A percentile compares a stretch with the other conserved stretches of the same genome.
These are phyloP conservation scores for Platycercus adscitus DNA, from an alignment of 2,113 vertebrate species.

Conservation along the genomic window DNA sequence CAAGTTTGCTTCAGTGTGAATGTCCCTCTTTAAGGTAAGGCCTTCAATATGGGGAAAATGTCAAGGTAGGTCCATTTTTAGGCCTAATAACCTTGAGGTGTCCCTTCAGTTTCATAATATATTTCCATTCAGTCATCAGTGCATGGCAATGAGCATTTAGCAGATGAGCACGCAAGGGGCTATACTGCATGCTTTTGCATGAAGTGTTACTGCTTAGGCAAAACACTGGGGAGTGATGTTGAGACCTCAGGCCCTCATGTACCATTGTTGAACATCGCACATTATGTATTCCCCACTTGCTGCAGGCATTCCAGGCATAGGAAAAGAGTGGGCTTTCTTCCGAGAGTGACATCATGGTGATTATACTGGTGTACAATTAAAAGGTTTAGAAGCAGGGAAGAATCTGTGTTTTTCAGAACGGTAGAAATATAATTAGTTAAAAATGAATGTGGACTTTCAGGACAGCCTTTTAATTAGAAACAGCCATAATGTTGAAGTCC, in stretches of 20 bases:
- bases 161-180: slow-evolving; percentile 55
- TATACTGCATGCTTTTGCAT: slow-evolving; percentile 80
- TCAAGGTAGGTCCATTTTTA: slow-evolving; percentile 83
- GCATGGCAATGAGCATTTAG: slow-evolving; percentile 77
- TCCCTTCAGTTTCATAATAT: slow-evolving; percentile 76
- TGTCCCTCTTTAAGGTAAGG: slow-evolving; percentile 85
- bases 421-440: neutral
- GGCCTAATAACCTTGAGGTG: slow-evolving; percentile 75
- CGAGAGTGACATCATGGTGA: rapidly evolving
- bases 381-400: neutral
- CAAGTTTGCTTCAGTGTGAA: slow-evolving; percentile 87
- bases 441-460: neutral
- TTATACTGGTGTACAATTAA: neutral
- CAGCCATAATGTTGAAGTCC: neutral
- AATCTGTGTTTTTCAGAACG: neutral
- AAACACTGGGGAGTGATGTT: slow-evolving; percentile 65
- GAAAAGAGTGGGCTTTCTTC: neutral
- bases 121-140: slow-evolving; percentile 80
- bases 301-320: slow-evolving; percentile 21
- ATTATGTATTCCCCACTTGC: slow-evolving; percentile 42
- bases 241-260: slow-evolving; percentile 48
- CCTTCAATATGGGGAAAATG: slow-evolving; percentile 78
- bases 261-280: slow-evolving; percentile 49
- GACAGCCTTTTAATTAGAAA: neutral
- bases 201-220: slow-evolving; percentile 74